A percentile compares a stretch with the other conserved stretches of the same genome.
These are phyloP conservation scores for Oryzias curvinotus DNA, from an alignment of 2,113 vertebrate species.

Conservation along the genomic window DNA sequence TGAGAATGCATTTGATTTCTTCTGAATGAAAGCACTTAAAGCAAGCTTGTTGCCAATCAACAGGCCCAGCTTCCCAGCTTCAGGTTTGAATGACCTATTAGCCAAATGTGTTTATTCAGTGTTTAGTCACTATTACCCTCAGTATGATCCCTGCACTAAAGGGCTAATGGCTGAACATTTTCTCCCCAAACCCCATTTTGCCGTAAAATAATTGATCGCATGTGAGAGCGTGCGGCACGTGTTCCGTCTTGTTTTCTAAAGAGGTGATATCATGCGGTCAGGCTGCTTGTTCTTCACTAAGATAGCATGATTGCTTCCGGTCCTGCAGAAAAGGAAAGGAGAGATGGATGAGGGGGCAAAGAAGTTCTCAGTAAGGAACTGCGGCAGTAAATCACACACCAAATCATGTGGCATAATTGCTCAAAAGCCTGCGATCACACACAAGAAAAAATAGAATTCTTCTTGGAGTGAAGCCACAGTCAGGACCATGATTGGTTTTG, in stretches of 20 bases:
- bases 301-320: constrained; percentile 80
- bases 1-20: background rate
- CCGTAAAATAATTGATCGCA: constrained; percentile 81
- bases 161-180: constrained; percentile 79
- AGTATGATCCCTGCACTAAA: constrained; percentile 70
- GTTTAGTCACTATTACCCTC: constrained; percentile 79
- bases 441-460: background rate
- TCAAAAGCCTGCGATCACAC: background rate
- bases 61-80: constrained; percentile 28
- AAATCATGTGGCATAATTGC: constrained; percentile 57
- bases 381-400: constrained; percentile 63
- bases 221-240: constrained; percentile 75
- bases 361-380: constrained; percentile 56
- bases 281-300: constrained; percentile 57
- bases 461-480: constrained; percentile 23
- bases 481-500: constrained; percentile 22
- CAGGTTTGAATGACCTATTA: constrained; percentile 75
- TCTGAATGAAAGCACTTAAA: constrained; percentile 14
- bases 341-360: constrained; percentile 49
- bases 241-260: constrained; percentile 75
- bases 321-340: constrained; percentile 24
- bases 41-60: constrained; percentile 43
- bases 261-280: constrained; percentile 75
- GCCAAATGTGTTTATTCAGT: constrained; percentile 83
- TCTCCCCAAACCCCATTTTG: constrained; percentile 47